Percentiles rank a stretch among this genome's conserved stretches.
These are phyloP conservation scores for Melanotaenia trifasciata DNA, from an alignment of 2,797 vertebrate species.

Conservation along the genomic window DNA sequence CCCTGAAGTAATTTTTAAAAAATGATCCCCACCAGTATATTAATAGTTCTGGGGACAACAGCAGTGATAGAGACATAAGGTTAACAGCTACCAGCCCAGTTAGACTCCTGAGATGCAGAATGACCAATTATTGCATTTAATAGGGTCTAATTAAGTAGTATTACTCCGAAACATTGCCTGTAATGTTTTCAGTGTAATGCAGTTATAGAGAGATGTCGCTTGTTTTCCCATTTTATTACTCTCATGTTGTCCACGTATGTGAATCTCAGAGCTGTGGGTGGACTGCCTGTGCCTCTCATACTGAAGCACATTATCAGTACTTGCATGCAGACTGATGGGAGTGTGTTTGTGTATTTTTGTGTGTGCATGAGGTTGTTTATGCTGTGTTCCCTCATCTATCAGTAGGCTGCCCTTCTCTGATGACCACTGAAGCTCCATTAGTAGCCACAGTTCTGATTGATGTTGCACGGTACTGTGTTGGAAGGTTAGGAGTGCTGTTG, in stretches of 20 bases:
- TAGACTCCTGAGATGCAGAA: constrained; percentile 62
- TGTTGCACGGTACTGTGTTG: constrained; percentile 61
- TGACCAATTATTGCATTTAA: constrained; percentile 78
- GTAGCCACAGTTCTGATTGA: constrained; percentile 75
- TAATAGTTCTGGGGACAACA: constrained; percentile 57
- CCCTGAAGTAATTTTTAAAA: constrained; percentile 53
- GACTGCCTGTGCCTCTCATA: constrained; percentile 44
- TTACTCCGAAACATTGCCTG: constrained; percentile 31
- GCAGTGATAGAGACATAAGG: constrained; percentile 52
- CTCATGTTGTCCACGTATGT: constrained; percentile 49
- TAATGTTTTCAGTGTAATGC: constrained; percentile 50
- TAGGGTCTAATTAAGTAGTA: constrained; percentile 71
- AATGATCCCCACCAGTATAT: constrained; percentile 62
- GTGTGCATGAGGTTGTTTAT: constrained; percentile 54
- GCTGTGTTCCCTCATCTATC: constrained; percentile 73
- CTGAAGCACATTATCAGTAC: constrained; percentile 59
- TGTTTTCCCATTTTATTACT: constrained; percentile 46
- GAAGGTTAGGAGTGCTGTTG: constrained; percentile 66
- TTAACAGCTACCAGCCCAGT: constrained; percentile 72
- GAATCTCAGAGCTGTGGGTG: constrained; percentile 47
- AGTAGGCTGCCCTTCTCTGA: constrained; percentile 71
- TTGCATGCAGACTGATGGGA: constrained; percentile 50
- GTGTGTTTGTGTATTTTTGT: constrained; percentile 57
- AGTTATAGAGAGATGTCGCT: constrained; percentile 37
- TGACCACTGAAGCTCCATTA: constrained; percentile 78